Evolutionary conservation across 2,113 vertebrate species (phyloP), one percentile per base, ranked within the genome.

Genomic region (cat (Felis catus)): DNA sequence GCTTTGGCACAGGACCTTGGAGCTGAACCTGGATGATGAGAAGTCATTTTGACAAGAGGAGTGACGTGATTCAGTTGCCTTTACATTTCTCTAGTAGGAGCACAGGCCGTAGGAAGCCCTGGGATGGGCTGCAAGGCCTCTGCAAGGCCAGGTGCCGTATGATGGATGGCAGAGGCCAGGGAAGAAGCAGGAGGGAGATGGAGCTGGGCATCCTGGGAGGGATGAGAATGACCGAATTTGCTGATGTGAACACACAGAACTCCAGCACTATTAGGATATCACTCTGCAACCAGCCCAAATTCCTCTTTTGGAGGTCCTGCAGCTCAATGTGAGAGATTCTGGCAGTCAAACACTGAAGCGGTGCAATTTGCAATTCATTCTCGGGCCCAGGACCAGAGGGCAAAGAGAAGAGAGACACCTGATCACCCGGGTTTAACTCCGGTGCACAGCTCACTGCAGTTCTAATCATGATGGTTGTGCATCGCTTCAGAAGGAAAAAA

Each of bases 401-500:
- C 91, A 97, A 97, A 97, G 76, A 95, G 96, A 83, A 98, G 97
- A 96, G 76, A 92, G 94, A 85, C n/a, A 5, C 80, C 98, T 81
- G 92, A 90, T 97, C 93, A 95, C 81, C 92, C 68, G 31, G 89
- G 88, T 97, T 97, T 96, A 97, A 96, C 86, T 93, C 88, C 7
- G 51, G 97, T 66, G 82, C 97, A 98, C 79, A 97, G 95, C 78
- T 98, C 94, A 93, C 95, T 97, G 88, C 73, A 36, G 95, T 92
- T 97, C 94, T 98, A 98, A 98, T 98, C 97, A 91, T 70, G 95
- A 97, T 12, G 53, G 96, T 3, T 98, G 97, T 97, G 89, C 96
- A 97, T 97, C 82, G 86, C 97, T 98, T 98, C 91, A 97, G 93
- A 97, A 10, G 95, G 93, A 89, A 48, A 95, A 61, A 84, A 29